Evolutionary conservation across 2,888 invertebrate genomes (phyloP).

Genomic region (Ectropis crepuscularia): DNA sequence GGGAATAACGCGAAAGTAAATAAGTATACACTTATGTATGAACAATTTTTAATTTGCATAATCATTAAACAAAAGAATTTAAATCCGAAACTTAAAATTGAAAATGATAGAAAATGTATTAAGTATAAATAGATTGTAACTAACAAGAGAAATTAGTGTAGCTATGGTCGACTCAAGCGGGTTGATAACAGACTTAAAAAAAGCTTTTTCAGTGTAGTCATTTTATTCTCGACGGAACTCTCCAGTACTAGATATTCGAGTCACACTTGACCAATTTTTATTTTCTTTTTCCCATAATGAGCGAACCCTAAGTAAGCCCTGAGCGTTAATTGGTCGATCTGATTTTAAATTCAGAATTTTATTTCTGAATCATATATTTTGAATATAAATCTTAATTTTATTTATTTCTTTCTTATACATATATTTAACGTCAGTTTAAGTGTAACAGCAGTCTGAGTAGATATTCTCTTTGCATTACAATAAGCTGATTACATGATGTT

Average conservation of each 20-base stretch:
- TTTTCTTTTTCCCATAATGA: slow-evolving; percentile 51
- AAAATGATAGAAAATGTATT: too few species aligned
- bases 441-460: slow-evolving; percentile 31
- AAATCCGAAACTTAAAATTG: too few species aligned
- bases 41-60: too few species aligned
- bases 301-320: slow-evolving; percentile 50
- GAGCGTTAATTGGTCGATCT: slow-evolving; percentile 56
- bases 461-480: slow-evolving; percentile 36
- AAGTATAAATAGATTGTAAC: too few species aligned
- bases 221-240: neutral
- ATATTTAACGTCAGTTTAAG: slow-evolving; percentile 31
- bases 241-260: neutral
- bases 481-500: slow-evolving; percentile 17
- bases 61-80: too few species aligned
- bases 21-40: too few species aligned
- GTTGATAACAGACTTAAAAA: too few species aligned
- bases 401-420: too few species aligned
- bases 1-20: too few species aligned
- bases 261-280: slow-evolving; percentile 45
- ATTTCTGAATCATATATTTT: slow-evolving; percentile 11
- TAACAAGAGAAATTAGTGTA: too few species aligned
- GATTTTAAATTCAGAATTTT: slow-evolving; percentile 43
- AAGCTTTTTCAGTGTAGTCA: neutral
- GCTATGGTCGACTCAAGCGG: too few species aligned
- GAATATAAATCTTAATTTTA: too few species aligned